Evolutionary conservation across 2,113 vertebrate genomes (phyloP).

Genomic region (Trochalopteron elliotii): DNA sequence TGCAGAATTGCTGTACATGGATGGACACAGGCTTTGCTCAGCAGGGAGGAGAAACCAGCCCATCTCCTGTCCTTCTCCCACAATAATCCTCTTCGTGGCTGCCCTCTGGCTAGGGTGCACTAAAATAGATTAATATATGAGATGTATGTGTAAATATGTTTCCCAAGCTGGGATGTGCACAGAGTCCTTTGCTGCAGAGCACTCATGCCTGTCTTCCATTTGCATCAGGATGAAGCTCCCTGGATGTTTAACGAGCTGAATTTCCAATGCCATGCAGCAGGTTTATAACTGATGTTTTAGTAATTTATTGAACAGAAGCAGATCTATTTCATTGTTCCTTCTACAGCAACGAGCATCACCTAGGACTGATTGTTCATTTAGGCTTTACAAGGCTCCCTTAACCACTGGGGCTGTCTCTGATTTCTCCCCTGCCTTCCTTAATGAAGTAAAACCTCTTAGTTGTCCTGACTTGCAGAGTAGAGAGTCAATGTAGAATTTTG

Average conservation of each 20-base stretch:
- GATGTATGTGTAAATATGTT: conserved; percentile 34
- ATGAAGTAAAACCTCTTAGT: conserved; percentile 45
- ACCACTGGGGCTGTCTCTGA: neutral
- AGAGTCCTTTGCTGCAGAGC: conserved; percentile 44
- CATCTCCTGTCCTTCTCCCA: conserved; percentile 53
- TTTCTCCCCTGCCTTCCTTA: conserved; percentile 1
- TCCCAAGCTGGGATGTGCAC: conserved; percentile 35
- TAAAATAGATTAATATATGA: conserved; percentile 75
- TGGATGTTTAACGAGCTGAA: neutral
- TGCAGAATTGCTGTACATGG: neutral
- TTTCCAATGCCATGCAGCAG: conserved; percentile 30
- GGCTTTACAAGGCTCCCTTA: neutral
- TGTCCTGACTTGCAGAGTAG: conserved; percentile 39
- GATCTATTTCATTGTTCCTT: conserved; percentile 27
- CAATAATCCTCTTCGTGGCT: conserved; percentile 50
- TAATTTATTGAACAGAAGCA: conserved; percentile 54
- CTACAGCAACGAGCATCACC: neutral
- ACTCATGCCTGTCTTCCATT: conserved; percentile 38
- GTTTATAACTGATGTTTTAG: conserved; percentile 56
- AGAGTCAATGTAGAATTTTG: conserved; percentile 44
- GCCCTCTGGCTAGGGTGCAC: conserved; percentile 78
- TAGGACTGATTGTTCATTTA: conserved; percentile 3
- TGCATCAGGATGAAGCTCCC: conserved; percentile 35
- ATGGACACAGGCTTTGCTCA: neutral
- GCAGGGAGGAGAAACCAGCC: neutral